phyloP scores from a whole-genome alignment of 2,888 invertebrate genomes.

The Parelbella ahira region DNA sequence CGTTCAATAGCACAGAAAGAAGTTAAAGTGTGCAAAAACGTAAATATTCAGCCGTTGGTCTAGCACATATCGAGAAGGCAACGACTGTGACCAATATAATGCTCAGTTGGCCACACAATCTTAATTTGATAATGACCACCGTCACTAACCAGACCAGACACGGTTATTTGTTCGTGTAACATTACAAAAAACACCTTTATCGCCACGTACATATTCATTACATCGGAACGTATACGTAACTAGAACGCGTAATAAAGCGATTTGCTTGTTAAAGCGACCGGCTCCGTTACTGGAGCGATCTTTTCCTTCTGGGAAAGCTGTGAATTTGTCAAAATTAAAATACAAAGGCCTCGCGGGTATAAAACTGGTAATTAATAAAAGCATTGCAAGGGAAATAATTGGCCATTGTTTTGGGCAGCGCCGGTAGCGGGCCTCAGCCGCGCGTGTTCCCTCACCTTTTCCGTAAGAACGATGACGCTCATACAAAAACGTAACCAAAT shows the following conservation, averaged over 20 bases:
- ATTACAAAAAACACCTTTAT: constrained; percentile 43
- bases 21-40: constrained; percentile 1
- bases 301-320: constrained; percentile 57
- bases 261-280: constrained; percentile 43
- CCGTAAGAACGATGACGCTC: constrained; percentile 14
- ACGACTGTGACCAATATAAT: constrained; percentile 36
- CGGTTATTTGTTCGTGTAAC: constrained; percentile 36
- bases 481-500: constrained; percentile 5
- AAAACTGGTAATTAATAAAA: constrained; percentile 64
- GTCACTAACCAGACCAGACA: constrained; percentile 34
- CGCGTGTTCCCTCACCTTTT: constrained; percentile 19
- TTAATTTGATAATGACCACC: constrained; percentile 38
- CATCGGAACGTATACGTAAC: constrained; percentile 37
- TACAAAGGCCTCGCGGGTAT: constrained; percentile 59
- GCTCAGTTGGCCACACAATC: constrained; percentile 35
- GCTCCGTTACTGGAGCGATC: constrained; percentile 32
- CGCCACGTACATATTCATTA: constrained; percentile 46
- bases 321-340: constrained; percentile 71
- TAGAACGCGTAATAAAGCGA: constrained; percentile 45
- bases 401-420: constrained; percentile 53
- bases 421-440: constrained; percentile 25
- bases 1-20: not conserved
- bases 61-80: constrained; percentile 24
- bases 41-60: constrained; percentile 5
- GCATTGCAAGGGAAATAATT: constrained; percentile 62